Evolutionary conservation across 2,888 invertebrate genomes (phyloP), one percentile per base, ranked within the genome.

Genomic region (Carabus problematicus): DNA sequence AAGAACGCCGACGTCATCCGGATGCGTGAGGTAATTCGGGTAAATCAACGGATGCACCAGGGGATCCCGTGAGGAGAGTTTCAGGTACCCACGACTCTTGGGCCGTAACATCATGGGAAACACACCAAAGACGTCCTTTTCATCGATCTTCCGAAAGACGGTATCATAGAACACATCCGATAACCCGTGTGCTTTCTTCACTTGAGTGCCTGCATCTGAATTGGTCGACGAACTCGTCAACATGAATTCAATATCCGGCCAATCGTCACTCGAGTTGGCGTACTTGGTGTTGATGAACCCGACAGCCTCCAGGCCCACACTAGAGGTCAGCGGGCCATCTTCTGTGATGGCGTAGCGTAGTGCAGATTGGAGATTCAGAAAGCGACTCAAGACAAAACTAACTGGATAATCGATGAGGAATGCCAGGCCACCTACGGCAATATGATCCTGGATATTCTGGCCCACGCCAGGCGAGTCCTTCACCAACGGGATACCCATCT

Each of bases 211-310:
- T n/a, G 93, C 94, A 76, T 95, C 94, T 0, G 93, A 92, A 59
- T 88, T 89, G 0, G 92, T 91, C 0, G 92, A 91, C 0, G 91
- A 88, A 29, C 94, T 91, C 0, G 93, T 91, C 82, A 95, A 83
- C 92, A 95, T 95, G 76, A 95, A 93, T 78, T 94, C 94, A 72
- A 95, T 93, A 77, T 95, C 95, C 0, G 95, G 95, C 93, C 94
- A 95, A 79, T 95, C 95, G 67, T 94, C 93, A 0, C 90, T 87
- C 64, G 89, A 85, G 77, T 95, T 95, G 0, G 93, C 93, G 78
- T 94, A 95, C 81, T 94, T 95, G 0, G 95, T 94, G 39, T 91
- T 90, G 63, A 95, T 91, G 78, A 96, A 96, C 0, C 91, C 94
- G 0, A 94, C 92, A 0, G 93, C 91, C 82, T 96, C 96, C 70